These are phyloP conservation scores for Dusona sp. DNA, from an alignment of 2,888 invertebrate genomes.

Conservation along the genomic window DNA sequence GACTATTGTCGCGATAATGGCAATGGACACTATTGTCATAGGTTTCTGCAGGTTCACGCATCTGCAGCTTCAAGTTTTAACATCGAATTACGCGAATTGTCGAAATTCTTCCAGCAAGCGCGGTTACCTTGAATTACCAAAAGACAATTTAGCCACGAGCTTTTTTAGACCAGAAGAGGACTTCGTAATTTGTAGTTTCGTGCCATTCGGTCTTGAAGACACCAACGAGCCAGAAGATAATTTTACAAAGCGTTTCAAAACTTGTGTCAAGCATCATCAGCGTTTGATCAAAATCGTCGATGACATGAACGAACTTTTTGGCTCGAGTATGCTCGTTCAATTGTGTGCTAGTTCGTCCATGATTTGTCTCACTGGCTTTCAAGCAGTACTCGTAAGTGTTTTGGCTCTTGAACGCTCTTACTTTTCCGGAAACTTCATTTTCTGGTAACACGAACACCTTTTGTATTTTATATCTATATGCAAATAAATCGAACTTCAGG, in stretches of 20 bases:
- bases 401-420: not conserved
- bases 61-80: constrained; percentile 73
- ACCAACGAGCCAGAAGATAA: constrained; percentile 50
- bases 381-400: constrained; percentile 74
- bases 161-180: constrained; percentile 13
- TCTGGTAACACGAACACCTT: too few species aligned
- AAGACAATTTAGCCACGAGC: not conserved
- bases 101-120: constrained; percentile 17
- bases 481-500: constrained; percentile 65
- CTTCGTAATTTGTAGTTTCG: constrained; percentile 54
- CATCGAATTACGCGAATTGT: constrained; percentile 73
- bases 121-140: not conserved
- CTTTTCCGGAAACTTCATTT: not conserved
- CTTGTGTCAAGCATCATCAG: constrained; percentile 75
- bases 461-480: too few species aligned
- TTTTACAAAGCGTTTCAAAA: constrained; percentile 69
- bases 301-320: constrained; percentile 75
- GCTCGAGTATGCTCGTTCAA: constrained; percentile 77
- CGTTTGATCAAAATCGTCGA: constrained; percentile 71
- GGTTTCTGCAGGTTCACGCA: constrained; percentile 72
- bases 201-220: constrained; percentile 61
- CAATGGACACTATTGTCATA: constrained; percentile 73
- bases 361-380: constrained; percentile 81
- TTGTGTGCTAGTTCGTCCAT: constrained; percentile 78
- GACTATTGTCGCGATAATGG: constrained; percentile 73